Base-by-base conservation (phyloP, 2,888 invertebrate species). In the Scaeva pyrastri region DNA sequence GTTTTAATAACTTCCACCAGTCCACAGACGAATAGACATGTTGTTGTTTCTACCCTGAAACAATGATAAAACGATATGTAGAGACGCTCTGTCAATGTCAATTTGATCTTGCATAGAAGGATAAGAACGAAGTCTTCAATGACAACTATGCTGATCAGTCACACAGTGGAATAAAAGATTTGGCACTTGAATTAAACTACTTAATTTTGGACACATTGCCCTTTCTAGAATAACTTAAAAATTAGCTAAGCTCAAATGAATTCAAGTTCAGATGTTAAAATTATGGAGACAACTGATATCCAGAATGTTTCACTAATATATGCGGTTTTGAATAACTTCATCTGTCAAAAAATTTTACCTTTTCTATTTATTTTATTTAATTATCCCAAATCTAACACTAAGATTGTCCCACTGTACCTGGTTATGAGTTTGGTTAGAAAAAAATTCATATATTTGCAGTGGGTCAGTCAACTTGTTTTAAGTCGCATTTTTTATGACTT, bases 401-500 rank as follows among this genome's bases (percentile, higher is more conserved):
- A 14, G 14, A 2, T 16, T 16, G 11, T 16, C 6, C 56, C 56
- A 56, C 56, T 56, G 56, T 56, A 8, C 0, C 2, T 5, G 4
- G 12, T n/a, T 48, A 11, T 66, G 52, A 56, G 39, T 81, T 48
- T 11, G 48, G 19, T 70, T 23, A 55, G 56, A 56, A 58, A 62
- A n/a, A 16, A 39, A 39, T 43, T 10, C 4, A 26, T 50, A 71
- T 21, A 36, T 66, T 58, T 79, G 60, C 84, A 79, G 75, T 84
- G 79, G 84, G 84, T 84, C 79, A 84, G 75, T 84, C 84, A 79
- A 84, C 84, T 84, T 84, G 83, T 75, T 79, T 19, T 2, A 66
- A 66, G 64, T 31, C n/a, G 16, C 31, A 66, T 36, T 43, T 62
- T 48, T 19, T 31, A 48, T 31, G 26, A 48, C 14, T 70, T 62